Conservation (phyloP, 2,797 vertebrate genomes). For the Myotis findleyi region DNA sequence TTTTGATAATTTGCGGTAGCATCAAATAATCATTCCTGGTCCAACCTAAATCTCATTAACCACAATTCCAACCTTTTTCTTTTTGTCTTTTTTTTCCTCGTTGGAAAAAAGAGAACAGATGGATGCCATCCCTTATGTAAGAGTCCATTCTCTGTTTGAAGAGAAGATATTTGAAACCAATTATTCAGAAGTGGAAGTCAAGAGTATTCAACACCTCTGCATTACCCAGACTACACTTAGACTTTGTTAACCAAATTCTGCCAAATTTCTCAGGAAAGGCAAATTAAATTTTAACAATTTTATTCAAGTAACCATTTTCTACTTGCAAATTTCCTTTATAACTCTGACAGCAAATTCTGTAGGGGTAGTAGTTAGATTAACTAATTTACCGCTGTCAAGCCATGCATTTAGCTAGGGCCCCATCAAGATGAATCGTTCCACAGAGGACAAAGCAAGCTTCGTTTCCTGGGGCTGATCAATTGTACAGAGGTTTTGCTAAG, state of each 20-base stretch:
- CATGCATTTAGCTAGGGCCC: not conserved
- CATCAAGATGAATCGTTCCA: not conserved
- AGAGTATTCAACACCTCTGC: not conserved
- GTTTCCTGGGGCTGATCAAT: not conserved
- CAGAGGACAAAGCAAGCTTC: not conserved
- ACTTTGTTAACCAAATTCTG: conserved; percentile 47
- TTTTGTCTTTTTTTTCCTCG: not conserved
- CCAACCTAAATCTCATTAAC: not conserved
- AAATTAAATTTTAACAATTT: conserved; percentile 61
- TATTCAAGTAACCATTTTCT: conserved; percentile 51
- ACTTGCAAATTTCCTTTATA: conserved; percentile 55
- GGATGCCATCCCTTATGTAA: conserved; percentile 32
- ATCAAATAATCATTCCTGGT: not conserved
- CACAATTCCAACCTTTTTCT: not conserved
- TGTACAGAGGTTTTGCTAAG: not conserved
- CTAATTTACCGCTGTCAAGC: not conserved
- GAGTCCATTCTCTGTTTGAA: conserved; percentile 30
- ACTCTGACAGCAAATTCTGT: not conserved
- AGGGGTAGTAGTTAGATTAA: not conserved
- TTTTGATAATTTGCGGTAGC: not conserved
- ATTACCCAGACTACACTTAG: not conserved
- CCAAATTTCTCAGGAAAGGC: conserved; percentile 46
- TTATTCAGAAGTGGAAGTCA: conserved; percentile 42
- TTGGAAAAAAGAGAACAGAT: conserved; percentile 18
- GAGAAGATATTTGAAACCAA: not conserved